These are phyloP conservation scores for Drosophila ezoana DNA, from an alignment of 2,888 invertebrate genomes.

Conservation along the genomic window DNA sequence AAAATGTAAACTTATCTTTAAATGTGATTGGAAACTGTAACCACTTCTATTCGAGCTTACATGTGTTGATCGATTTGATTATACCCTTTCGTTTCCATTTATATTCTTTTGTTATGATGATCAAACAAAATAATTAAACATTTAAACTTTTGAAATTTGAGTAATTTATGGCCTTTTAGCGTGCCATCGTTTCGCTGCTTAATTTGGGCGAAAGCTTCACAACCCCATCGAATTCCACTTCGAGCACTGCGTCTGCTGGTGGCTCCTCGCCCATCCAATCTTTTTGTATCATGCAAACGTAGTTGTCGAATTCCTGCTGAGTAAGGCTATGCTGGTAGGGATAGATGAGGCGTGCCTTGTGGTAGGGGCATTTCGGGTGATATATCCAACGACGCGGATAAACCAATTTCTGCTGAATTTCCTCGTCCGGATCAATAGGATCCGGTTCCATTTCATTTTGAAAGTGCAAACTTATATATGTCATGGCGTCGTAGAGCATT, in stretches of 20 bases:
- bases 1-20: too few species aligned
- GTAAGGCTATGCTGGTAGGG: constrained; percentile 32
- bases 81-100: too few species aligned
- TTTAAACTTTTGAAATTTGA: too few species aligned
- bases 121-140: too few species aligned
- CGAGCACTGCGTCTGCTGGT: background rate
- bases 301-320: constrained; percentile 11
- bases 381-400: constrained; percentile 42
- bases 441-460: constrained; percentile 9
- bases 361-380: constrained; percentile 39
- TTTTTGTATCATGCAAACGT: constrained; percentile 10
- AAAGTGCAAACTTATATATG: constrained; percentile 16
- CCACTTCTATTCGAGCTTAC: too few species aligned
- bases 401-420: background rate
- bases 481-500: constrained; percentile 22
- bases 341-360: background rate
- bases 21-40: too few species aligned
- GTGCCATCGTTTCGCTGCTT: background rate
- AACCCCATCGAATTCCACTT: constrained; percentile 2
- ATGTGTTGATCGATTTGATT: too few species aligned
- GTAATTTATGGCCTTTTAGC: background rate
- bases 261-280: constrained; percentile 19
- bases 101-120: too few species aligned
- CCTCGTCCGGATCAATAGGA: rapidly evolving
- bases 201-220: background rate